Evolutionary conservation across 2,888 invertebrate genomes (phyloP), one percentile per base, ranked within the genome.

Genomic region (Protodeltote pygarga): DNA sequence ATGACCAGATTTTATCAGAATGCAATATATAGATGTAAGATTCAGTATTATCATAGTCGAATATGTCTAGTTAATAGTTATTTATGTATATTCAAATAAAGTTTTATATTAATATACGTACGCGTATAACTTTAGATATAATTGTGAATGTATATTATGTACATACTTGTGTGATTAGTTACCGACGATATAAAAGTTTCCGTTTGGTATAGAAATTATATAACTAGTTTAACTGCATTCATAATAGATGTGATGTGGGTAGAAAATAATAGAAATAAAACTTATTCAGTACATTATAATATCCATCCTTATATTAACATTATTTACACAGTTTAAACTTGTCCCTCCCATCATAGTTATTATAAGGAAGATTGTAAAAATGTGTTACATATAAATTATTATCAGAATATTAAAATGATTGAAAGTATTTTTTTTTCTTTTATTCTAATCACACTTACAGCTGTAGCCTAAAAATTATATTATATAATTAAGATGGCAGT

Each of bases 1-100:
- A 79, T 86, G 89, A 89, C 85, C 90, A 92, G 89, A 91, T 89
- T 90, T 88, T 91, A 92, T 91, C 86, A 88, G 81, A 89, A 87
- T 87, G 92, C 92, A 92, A 92, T 92, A 92, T 91, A 79, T 90
- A 91, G 88, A 63, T 75, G 35, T 91, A 91, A 89, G 89, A 49
- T 81, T 79, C 90, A 91, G 90, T 92, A 92, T 91, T 91, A 90
- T 81, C 74, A 83, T 88, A 87, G 85, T 87, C 84, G 83, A 88
- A 87, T 87, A 89, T 83, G 77, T 63, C 58, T 82, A 88, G 83
- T 73, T 63, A 71, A 81, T 86, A 83, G 76, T 76, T 87, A 91
- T 89, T 87, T 89, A 89, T 86, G 77, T 85, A 86, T 86, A 86
- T 85, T 79, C 79, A 83, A 77, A 82, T 77, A 75, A 79, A 85